These are phyloP conservation scores for Busseola fusca DNA, from an alignment of 2,888 invertebrate species.

Conservation along the genomic window DNA sequence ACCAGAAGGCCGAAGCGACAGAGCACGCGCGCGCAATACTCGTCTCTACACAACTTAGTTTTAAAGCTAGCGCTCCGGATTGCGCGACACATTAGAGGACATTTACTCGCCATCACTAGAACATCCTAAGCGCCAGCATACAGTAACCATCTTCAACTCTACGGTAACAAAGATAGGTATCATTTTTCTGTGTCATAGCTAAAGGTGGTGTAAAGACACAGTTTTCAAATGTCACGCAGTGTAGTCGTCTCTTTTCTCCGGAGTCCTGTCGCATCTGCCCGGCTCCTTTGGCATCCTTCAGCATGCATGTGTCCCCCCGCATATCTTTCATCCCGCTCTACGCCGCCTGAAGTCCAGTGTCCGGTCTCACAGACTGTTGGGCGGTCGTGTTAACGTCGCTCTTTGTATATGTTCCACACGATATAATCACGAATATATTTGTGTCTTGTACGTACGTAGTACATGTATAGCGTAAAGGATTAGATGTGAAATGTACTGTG, in stretches of 20 bases:
- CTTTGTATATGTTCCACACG: constrained; percentile 67
- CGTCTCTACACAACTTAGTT: constrained; percentile 73
- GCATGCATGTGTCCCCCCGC: constrained; percentile 84
- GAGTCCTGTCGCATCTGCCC: constrained; percentile 88
- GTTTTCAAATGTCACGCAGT: constrained; percentile 88
- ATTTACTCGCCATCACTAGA: constrained; percentile 68
- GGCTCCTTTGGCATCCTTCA: constrained; percentile 88
- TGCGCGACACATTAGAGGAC: constrained; percentile 88
- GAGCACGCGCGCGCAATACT: constrained; percentile 71
- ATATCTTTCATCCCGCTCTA: constrained; percentile 87
- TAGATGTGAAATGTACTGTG: constrained; percentile 87
- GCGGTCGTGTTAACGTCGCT: constrained; percentile 81
- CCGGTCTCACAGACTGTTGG: constrained; percentile 84
- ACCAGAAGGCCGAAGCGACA: constrained; percentile 79
- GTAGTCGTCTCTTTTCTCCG: constrained; percentile 89
- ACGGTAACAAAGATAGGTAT: neutral
- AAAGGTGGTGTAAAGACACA: constrained; percentile 87
- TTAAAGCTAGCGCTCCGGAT: constrained; percentile 82
- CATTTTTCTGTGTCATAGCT: constrained; percentile 56
- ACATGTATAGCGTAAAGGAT: constrained; percentile 77
- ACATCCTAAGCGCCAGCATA: constrained; percentile 66
- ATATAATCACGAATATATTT: constrained; percentile 74
- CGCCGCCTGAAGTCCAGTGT: constrained; percentile 85
- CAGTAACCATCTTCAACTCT: constrained; percentile 65
- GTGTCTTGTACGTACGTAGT: constrained; percentile 73